Base-by-base conservation (phyloP, 2,113 vertebrate species). In the Caranx ignobilis region DNA sequence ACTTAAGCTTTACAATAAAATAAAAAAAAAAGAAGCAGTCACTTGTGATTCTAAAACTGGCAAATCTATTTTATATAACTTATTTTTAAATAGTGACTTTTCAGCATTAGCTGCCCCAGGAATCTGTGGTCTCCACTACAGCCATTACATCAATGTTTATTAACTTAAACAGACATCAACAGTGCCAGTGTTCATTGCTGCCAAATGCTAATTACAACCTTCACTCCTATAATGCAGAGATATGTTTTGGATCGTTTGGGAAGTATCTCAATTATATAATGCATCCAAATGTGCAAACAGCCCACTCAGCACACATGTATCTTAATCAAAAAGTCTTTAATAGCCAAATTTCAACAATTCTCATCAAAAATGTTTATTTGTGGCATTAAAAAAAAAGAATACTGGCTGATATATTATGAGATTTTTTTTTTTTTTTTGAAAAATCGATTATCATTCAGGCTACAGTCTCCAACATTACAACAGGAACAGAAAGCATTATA, bases 21-120 rank as follows among this genome's bases (percentile, higher is more conserved):
- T 5, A 19, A n/a, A 52, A 52, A 26, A 55, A 19, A 52, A 52
- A 50, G 8, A 54, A n/a, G 21, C 62, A 60, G 71, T 66, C 1
- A 5, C 21, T 66, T 75, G 18, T n/a, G 16, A 68, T 64, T 62
- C 50, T 31, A 32, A 79, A 87, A 74, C 26, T 21, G 55, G 62
- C 37, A 74, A 26, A 77, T 54, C 11, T 39, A 56, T 70, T 50
- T 48, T 31, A 37, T 70, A 13, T 11, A 37, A 54, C 34, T 59
- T 55, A 21, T 13, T 45, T 21, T 11, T 31, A 47, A 65, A 75
- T 2, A 35, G 39, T 4, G 6, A 18, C 7, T 6, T 32, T 52
- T n/a, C 48, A 56, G 39, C 18, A 37, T 74, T 12, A 62, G 56
- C 72, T 77, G 74, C 67, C 71, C 43, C 19, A 31, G 32, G 32